A percentile compares a stretch with the other conserved stretches of the same genome.
phyloP scores from a whole-genome alignment of 2,797 vertebrate genomes.

The Sebastes glaucus region DNA sequence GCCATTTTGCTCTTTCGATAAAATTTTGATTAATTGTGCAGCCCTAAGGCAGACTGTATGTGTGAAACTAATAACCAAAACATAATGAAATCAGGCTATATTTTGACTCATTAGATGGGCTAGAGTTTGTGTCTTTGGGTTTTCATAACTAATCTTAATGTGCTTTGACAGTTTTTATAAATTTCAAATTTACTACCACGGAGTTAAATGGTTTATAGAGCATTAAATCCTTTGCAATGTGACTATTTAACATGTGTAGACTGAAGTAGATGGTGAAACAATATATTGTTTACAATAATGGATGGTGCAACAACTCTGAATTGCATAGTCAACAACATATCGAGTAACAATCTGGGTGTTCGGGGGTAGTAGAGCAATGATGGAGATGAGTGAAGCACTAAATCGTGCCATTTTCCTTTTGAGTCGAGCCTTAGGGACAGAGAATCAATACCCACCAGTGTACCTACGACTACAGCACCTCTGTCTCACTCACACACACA shows the following conservation, averaged over 20 bases:
- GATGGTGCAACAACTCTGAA: not conserved
- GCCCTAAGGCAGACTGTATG: too few relatives aligned
- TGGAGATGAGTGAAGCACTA: conserved; percentile 30
- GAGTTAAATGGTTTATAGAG: not conserved
- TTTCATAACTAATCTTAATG: not conserved
- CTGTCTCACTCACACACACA: conserved; percentile 20
- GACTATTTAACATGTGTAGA: not conserved
- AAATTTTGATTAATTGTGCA: too few relatives aligned
- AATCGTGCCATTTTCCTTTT: conserved; percentile 49
- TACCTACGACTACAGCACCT: conserved; percentile 31
- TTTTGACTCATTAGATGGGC: not conserved
- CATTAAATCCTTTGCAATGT: not conserved
- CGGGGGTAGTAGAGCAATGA: not conserved
- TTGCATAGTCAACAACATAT: conserved; percentile 10
- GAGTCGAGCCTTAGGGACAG: conserved; percentile 32
- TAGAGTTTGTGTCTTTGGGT: not conserved
- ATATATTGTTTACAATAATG: conserved; percentile 8
- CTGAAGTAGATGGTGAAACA: not conserved
- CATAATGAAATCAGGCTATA: not conserved
- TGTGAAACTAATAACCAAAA: not conserved
- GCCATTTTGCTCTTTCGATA: too few relatives aligned
- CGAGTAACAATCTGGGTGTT: not conserved
- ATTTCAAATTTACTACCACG: not conserved
- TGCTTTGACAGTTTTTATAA: not conserved
- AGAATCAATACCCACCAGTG: conserved; percentile 54